Evolutionary conservation across 2,888 invertebrate genomes (phyloP).

Genomic region (Zaprionus obscuricornis): DNA sequence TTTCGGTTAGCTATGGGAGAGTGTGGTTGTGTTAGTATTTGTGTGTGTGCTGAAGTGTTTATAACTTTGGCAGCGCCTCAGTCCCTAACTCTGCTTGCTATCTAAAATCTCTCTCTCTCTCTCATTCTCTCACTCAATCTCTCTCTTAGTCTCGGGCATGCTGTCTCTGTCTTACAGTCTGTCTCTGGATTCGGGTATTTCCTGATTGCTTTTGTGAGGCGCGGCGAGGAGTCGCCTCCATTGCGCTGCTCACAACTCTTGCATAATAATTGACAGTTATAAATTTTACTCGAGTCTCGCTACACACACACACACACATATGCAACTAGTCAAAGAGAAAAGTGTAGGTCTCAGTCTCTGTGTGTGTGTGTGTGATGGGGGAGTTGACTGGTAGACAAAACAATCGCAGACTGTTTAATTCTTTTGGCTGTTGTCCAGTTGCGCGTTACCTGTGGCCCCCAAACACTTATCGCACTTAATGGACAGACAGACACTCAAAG

Average conservation of each 20-base stretch:
- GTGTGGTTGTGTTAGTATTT: conserved; percentile 27
- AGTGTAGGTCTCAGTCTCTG: no score
- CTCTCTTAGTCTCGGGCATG: not conserved
- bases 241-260: conserved; percentile 63
- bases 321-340: conserved; percentile 21
- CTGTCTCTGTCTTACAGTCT: conserved; percentile 9
- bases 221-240: conserved; percentile 39
- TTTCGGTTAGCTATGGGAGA: conserved; percentile 26
- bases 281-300: conserved; percentile 67
- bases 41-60: conserved; percentile 41
- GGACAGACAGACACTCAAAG: conserved; percentile 14
- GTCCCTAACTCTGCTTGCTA: not conserved
- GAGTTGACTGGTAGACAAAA: no score
- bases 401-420: conserved; percentile 43
- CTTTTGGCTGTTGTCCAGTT: conserved; percentile 61
- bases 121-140: not conserved
- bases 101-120: conserved; percentile 1
- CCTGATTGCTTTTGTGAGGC: conserved; percentile 61
- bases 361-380: not conserved
- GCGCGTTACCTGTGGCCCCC: conserved; percentile 14
- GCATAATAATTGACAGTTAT: conserved; percentile 78
- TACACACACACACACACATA: no score
- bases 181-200: conserved; percentile 62
- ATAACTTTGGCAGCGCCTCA: conserved; percentile 24
- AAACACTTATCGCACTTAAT: conserved; percentile 42